Evolutionary conservation across 2,888 invertebrate species (phyloP), one percentile per base, ranked within the genome.

Genomic region (Callimorpha dominula): DNA sequence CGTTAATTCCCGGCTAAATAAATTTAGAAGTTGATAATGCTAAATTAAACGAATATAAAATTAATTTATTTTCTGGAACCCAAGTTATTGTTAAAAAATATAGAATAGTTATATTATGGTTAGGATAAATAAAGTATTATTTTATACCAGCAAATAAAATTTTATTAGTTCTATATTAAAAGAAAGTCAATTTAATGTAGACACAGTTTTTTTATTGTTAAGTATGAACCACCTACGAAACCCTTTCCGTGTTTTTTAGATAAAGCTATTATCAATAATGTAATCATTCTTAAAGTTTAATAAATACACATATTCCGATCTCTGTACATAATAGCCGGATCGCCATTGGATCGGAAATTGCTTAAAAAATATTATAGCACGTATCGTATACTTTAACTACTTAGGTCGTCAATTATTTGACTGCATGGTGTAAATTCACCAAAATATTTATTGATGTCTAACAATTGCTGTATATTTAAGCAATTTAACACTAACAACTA

Each of bases 361-460:
- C 14, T 15, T 31, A 65, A 20, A 49, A 31, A 49, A 14, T 31
- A 49, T 15, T 49, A 65, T 49, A 31, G 46, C 65, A 65, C 52
- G 14, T 50, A 42, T 9, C 40, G 17, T 31, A n/a, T 42, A 6
- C 17, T 20, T 54, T n/a, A 72, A 42, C 74, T 68, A 66, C 67
- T 68, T 79, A 72, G 72, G n/a, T 31, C 66, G 83, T 79, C 74
- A 75, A 79, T 79, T 77, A 76, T 69, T 75, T 66, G 70, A 60
- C 68, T 60, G 67, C 20, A 60, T 11, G 60, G 43, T 72, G 66
- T 49, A 49, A 49, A 49, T 40, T 50, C 17, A 40, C 11, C 65
- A 50, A 65, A 12, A 65, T 11, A 65, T 43, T 31, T 65, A 31
- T 49, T 65, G 49, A 65, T 65, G 12, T n/a, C 7, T 5, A 65